These are phyloP conservation scores for Agraylea sexmaculata DNA, from an alignment of 1,140 invertebrate species.

Conservation along the genomic window DNA sequence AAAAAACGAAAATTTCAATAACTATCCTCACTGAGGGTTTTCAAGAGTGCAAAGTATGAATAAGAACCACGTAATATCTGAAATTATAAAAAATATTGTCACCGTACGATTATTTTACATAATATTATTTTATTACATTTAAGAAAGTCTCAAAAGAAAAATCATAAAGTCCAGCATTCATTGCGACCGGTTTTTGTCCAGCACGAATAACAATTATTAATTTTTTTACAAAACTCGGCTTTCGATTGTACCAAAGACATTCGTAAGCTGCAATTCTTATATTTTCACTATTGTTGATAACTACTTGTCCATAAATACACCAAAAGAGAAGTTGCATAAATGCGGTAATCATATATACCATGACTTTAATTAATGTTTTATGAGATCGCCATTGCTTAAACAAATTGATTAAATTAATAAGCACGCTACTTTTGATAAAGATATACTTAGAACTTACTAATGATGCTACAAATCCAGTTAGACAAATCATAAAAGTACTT, in stretches of 20 bases:
- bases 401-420: too few relatives aligned
- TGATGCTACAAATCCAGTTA: slow-evolving; percentile 18
- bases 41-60: slow-evolving; percentile 17
- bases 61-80: slow-evolving; percentile 18
- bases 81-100: slow-evolving; percentile 8
- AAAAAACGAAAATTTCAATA: too few relatives aligned
- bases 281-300: slow-evolving; percentile 18
- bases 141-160: slow-evolving; percentile 14
- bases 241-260: slow-evolving; percentile 20
- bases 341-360: slow-evolving; percentile 8
- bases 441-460: slow-evolving; percentile 17
- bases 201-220: slow-evolving; percentile 24
- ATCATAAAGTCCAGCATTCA: slow-evolving; percentile 23
- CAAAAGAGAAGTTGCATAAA: slow-evolving; percentile 14
- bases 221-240: slow-evolving; percentile 17
- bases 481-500: slow-evolving; percentile 19
- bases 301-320: slow-evolving; percentile 15
- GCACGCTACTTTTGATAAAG: too few relatives aligned
- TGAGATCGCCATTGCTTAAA: too few relatives aligned
- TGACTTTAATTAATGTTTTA: slow-evolving; percentile 9
- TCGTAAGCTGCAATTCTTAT: slow-evolving; percentile 23
- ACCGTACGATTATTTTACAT: background rate
- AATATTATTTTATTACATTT: slow-evolving; percentile 7
- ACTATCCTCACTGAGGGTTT: slow-evolving; percentile 11
- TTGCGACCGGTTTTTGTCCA: slow-evolving; percentile 26